Evolutionary conservation across 1,140 invertebrate genomes (phyloP).

Genomic region (Oryctes rhinoceros): DNA sequence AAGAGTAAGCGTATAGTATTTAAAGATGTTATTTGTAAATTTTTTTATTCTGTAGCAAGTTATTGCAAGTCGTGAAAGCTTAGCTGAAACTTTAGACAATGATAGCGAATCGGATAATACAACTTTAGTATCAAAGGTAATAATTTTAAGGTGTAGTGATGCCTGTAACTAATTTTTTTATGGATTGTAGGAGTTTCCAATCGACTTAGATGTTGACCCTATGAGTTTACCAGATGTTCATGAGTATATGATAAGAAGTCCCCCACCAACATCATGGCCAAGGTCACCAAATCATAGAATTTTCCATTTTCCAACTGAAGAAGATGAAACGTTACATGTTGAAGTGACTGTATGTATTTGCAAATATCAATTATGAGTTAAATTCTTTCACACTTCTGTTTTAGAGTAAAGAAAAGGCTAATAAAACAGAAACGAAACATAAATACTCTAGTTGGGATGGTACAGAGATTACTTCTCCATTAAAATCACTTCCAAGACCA

Average conservation of each 20-base stretch:
- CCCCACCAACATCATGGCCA: slow-evolving; percentile 74
- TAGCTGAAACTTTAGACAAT: slow-evolving; percentile 71
- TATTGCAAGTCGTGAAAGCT: slow-evolving; percentile 77
- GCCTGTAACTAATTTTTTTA: neutral
- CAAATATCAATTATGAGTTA: neutral
- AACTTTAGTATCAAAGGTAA: slow-evolving; percentile 77
- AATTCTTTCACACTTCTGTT: slow-evolving; percentile 36
- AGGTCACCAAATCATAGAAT: slow-evolving; percentile 56
- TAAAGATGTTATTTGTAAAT: slow-evolving; percentile 17
- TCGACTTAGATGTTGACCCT: slow-evolving; percentile 72
- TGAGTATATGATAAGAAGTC: slow-evolving; percentile 82
- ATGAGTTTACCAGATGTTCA: slow-evolving; percentile 80
- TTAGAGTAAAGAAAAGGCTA: slow-evolving; percentile 48
- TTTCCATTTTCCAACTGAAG: slow-evolving; percentile 56
- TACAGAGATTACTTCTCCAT: slow-evolving; percentile 51
- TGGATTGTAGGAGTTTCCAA: slow-evolving; percentile 69
- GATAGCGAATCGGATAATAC: slow-evolving; percentile 79
- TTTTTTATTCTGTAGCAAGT: slow-evolving; percentile 66
- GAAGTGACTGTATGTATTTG: slow-evolving; percentile 51
- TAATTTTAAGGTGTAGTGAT: slow-evolving; percentile 12
- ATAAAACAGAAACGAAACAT: slow-evolving; percentile 51
- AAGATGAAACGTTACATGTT: slow-evolving; percentile 55
- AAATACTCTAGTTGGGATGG: slow-evolving; percentile 56
- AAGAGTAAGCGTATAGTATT: slow-evolving; percentile 64
- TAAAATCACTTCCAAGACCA: slow-evolving; percentile 52